Conservation (phyloP, 2,113 vertebrate genomes). For the Vireo altiloquus region DNA sequence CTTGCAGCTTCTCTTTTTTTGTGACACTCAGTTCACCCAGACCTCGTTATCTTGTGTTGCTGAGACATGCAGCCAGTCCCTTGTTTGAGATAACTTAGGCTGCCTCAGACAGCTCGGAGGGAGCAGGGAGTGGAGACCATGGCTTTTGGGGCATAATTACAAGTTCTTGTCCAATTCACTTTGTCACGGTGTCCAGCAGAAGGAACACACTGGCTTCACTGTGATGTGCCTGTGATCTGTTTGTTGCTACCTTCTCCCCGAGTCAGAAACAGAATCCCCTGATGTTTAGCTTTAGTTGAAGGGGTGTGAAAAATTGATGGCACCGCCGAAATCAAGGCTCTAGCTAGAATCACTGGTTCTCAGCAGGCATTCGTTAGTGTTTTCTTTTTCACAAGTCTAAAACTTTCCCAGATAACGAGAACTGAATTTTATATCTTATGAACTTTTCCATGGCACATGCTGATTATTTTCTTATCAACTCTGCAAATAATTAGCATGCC, state of each 20-base stretch:
- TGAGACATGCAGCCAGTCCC: background rate
- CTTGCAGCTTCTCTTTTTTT: background rate
- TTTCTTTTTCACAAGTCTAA: background rate
- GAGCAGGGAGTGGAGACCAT: background rate
- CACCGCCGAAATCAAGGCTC: background rate
- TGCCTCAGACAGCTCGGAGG: background rate
- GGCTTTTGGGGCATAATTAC: background rate
- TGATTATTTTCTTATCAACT: background rate
- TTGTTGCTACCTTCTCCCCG: background rate
- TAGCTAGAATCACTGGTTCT: background rate
- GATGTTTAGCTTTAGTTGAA: background rate
- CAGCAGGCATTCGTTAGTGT: background rate
- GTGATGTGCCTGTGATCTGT: background rate
- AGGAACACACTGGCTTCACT: background rate
- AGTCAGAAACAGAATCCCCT: background rate
- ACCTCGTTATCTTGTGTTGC: background rate
- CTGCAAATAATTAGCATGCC: background rate
- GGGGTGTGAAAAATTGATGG: background rate
- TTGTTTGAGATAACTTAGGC: background rate
- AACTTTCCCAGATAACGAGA: background rate
- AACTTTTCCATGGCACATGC: background rate
- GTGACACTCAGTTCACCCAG: background rate
- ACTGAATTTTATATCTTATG: background rate
- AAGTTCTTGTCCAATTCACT: background rate
- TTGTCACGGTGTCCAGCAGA: background rate